These are phyloP conservation scores for Tipula vernalis DNA, from an alignment of 2,888 invertebrate species.

Conservation along the genomic window DNA sequence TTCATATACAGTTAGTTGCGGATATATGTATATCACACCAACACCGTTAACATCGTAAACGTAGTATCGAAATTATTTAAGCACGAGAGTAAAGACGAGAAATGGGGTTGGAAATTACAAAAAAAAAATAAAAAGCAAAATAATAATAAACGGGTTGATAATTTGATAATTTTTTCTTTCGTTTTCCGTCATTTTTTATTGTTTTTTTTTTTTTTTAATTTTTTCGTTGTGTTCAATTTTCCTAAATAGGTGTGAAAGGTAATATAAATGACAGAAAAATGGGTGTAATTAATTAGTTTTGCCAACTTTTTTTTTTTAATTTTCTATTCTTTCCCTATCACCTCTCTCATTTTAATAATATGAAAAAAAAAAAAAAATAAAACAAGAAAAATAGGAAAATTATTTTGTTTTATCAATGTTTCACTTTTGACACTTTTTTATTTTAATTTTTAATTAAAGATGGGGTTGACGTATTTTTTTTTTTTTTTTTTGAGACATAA, in stretches of 20 bases:
- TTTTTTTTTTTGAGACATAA: neutral
- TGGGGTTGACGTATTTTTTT: neutral
- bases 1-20: neutral
- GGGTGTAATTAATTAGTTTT: slow-evolving; percentile 11
- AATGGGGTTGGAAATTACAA: neutral
- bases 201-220: neutral
- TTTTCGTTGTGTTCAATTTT: neutral
- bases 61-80: neutral
- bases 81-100: neutral
- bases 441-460: slow-evolving; percentile 8
- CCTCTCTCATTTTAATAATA: neutral
- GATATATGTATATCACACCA: neutral
- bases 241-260: slow-evolving; percentile 10
- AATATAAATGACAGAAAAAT: slow-evolving; percentile 11
- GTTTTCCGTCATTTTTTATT: neutral
- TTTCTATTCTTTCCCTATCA: slow-evolving; percentile 8
- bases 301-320: slow-evolving; percentile 7
- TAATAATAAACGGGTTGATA: slow-evolving; percentile 9
- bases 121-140: neutral
- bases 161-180: neutral
- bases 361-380: neutral
- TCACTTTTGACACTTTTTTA: slow-evolving; percentile 8
- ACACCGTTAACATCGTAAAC: neutral
- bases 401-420: slow-evolving; percentile 9
- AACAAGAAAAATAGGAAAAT: neutral